Evolutionary conservation across 2,113 vertebrate species (phyloP).

Genomic region (Mormoops blainvillei): DNA sequence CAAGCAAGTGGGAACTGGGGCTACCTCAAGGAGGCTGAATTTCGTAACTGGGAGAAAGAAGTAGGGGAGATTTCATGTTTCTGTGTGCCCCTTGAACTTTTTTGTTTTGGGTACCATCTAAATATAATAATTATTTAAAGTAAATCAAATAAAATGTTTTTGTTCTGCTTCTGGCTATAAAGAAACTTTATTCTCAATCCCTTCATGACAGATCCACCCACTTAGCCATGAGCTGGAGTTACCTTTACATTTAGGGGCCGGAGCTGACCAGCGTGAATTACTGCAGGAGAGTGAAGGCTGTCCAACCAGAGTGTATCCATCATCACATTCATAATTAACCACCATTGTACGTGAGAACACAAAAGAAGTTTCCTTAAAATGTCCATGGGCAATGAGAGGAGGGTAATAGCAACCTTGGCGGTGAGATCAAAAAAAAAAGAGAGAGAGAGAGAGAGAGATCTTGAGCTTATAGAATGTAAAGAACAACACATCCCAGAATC

Average conservation of each 20-base stretch:
- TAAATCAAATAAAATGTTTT: not conserved
- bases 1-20: not conserved
- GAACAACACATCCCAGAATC: not conserved
- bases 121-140: not conserved
- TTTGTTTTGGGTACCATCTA: not conserved
- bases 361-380: fast-evolving
- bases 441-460: not conserved
- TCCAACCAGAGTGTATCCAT: slow-evolving; percentile 45
- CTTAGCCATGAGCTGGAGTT: not conserved
- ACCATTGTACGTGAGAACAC: fast-evolving
- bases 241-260: slow-evolving; percentile 54
- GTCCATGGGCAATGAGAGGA: slow-evolving; percentile 21
- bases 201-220: not conserved
- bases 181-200: not conserved
- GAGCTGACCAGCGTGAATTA: fast-evolving
- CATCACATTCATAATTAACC: not conserved
- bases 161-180: not conserved
- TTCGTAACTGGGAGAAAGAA: not conserved
- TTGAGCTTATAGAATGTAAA: not conserved
- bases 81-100: not conserved
- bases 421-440: not conserved
- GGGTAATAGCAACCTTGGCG: not conserved
- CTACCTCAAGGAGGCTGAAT: not conserved
- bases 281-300: not conserved
- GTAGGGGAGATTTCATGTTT: not conserved